Conservation (phyloP, 2,888 invertebrate species). For the Hydrotaea cyrtoneurina region DNA sequence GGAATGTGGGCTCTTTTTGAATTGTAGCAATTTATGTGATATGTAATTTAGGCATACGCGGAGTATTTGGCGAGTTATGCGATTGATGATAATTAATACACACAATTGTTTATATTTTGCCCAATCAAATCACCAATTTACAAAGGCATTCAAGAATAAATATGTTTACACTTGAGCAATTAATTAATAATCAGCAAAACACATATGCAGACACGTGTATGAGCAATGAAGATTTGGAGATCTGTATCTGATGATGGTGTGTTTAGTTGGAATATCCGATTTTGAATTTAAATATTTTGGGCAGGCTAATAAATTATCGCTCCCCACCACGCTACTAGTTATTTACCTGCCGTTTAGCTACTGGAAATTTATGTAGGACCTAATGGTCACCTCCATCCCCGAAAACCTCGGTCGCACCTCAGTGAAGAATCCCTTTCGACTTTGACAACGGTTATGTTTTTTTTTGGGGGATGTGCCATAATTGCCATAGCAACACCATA, state of each 20-base stretch:
- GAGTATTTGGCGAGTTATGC: background rate
- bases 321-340: background rate
- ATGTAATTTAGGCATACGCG: background rate
- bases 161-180: constrained; percentile 2
- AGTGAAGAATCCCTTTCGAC: background rate
- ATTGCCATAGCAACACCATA: constrained; percentile 18
- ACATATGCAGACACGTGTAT: too few species aligned
- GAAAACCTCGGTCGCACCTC: background rate
- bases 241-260: too few species aligned
- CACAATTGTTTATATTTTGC: background rate
- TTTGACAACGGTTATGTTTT: background rate
- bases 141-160: background rate
- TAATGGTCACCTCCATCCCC: background rate
- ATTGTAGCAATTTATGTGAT: background rate
- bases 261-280: too few species aligned
- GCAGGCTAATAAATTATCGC: background rate
- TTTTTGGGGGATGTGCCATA: background rate
- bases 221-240: too few species aligned
- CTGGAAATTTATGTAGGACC: background rate
- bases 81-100: too few species aligned
- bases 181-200: background rate
- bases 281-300: too few species aligned
- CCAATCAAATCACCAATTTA: background rate
- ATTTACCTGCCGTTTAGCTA: background rate
- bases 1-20: background rate